Evolutionary conservation across 2,113 vertebrate species (phyloP).

Genomic region (Dipodomys spectabilis): DNA sequence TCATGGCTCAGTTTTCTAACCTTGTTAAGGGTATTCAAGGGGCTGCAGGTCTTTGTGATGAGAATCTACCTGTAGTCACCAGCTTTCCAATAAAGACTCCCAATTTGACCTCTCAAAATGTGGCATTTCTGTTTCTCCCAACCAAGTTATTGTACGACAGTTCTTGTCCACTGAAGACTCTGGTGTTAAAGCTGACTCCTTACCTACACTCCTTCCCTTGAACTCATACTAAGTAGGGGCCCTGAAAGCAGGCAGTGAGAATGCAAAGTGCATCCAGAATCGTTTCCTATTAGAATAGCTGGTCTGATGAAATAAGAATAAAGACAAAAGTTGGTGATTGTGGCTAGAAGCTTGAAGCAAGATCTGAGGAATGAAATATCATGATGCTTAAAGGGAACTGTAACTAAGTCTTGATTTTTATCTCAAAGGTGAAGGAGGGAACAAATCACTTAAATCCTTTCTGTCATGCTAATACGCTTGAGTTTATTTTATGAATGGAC

Average conservation of each 20-base stretch:
- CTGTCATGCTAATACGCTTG: neutral
- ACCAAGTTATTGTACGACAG: no score
- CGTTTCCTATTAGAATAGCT: neutral
- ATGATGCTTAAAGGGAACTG: neutral
- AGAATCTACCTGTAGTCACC: no score
- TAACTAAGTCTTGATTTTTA: constrained; percentile 8
- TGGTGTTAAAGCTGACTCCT: constrained; percentile 14
- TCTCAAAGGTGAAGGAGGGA: neutral
- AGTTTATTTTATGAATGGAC: neutral
- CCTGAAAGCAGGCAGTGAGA: neutral
- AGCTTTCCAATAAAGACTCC: no score
- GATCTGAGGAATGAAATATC: neutral
- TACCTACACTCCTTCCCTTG: neutral
- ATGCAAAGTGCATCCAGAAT: neutral
- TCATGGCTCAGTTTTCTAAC: no score
- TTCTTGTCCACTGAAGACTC: neutral
- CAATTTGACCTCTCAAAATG: no score
- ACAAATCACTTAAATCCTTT: neutral
- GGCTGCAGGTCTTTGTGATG: no score
- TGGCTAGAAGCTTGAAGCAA: neutral
- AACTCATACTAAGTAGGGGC: neutral
- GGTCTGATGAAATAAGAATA: neutral
- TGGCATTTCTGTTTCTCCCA: no score
- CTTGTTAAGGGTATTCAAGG: no score
- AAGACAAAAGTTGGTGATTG: neutral